Evolutionary conservation across 2,113 vertebrate species (phyloP).

Genomic region (Coracopsis vasa): DNA sequence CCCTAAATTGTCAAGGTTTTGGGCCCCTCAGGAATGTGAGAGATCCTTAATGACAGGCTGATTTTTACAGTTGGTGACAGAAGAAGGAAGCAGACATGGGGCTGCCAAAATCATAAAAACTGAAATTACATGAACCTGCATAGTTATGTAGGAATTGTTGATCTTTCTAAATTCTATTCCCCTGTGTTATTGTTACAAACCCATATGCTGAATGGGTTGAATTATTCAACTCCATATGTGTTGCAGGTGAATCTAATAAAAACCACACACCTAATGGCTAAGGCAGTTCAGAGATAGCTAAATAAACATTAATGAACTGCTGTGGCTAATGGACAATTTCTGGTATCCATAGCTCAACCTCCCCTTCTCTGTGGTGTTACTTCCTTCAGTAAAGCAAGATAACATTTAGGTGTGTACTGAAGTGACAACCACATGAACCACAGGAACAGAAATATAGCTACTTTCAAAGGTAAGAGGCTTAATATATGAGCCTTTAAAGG

Average conservation of each 20-base stretch:
- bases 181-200: neutral
- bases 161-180: neutral
- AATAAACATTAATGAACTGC: neutral
- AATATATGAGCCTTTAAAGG: neutral
- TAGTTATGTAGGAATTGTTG: neutral
- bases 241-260: neutral
- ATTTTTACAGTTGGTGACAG: neutral
- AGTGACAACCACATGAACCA: neutral
- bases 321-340: neutral
- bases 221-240: neutral
- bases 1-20: neutral
- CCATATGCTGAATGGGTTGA: neutral
- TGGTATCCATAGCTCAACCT: neutral
- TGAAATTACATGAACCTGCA: neutral
- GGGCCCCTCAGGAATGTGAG: neutral
- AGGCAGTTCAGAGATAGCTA: neutral
- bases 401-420: neutral
- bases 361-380: neutral
- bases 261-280: neutral
- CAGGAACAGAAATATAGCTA: neutral
- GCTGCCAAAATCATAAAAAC: neutral
- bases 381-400: neutral
- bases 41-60: neutral
- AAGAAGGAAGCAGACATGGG: neutral
- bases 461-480: neutral